Conservation (phyloP, 2,797 vertebrate genomes). For the Setipinna tenuifilis region DNA sequence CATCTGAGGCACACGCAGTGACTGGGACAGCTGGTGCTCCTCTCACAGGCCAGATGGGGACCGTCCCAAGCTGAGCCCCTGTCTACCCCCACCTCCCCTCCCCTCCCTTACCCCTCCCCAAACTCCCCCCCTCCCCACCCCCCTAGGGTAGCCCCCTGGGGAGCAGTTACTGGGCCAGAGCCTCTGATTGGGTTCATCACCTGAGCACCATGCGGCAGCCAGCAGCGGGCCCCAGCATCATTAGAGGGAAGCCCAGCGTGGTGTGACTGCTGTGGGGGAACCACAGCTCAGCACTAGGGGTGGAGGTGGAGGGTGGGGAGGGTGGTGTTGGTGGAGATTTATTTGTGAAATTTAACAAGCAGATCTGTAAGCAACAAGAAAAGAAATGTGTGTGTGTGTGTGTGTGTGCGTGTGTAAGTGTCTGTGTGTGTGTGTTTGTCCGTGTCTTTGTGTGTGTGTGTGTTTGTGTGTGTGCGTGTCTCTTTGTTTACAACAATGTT, state of each 20-base stretch:
- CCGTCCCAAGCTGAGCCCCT: slow-evolving; percentile 49
- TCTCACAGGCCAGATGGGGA: slow-evolving; percentile 49
- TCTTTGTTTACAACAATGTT: background rate
- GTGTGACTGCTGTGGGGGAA: background rate
- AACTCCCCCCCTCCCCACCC: slow-evolving; percentile 45
- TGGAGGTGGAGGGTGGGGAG: background rate
- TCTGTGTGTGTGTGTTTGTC: background rate
- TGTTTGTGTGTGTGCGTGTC: background rate
- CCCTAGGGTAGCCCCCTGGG: background rate
- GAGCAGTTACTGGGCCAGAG: slow-evolving; percentile 35
- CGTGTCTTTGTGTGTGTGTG: background rate
- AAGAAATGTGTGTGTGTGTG: background rate
- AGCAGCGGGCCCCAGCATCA: background rate
- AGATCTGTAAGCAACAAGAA: background rate
- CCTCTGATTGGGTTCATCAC: slow-evolving; percentile 30
- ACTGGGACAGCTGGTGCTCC: slow-evolving; percentile 53
- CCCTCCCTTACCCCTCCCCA: slow-evolving; percentile 2
- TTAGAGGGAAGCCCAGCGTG: background rate
- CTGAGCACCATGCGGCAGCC: background rate
- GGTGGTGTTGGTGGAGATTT: background rate
- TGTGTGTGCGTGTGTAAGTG: background rate
- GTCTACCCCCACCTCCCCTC: slow-evolving; percentile 8
- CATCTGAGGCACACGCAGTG: slow-evolving; percentile 36
- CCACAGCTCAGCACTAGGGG: background rate
- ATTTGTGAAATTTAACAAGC: background rate